Conservation (phyloP, 2,113 vertebrate species). For the Pristiophorus japonicus region DNA sequence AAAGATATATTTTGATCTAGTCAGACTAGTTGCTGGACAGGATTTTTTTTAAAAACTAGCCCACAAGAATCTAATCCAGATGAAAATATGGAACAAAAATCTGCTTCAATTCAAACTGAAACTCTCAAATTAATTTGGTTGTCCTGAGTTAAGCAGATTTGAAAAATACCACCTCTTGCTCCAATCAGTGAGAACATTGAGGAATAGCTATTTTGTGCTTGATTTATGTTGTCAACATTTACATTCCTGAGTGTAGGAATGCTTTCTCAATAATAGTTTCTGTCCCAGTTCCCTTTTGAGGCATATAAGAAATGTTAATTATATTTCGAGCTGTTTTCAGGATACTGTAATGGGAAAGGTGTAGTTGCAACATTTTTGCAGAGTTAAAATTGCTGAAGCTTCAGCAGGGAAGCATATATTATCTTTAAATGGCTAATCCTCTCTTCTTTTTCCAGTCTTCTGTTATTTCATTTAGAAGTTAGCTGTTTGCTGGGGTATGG, state of each 20-base stretch:
- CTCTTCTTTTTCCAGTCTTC: not conserved
- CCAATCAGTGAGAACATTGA: not conserved
- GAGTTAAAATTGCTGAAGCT: not conserved
- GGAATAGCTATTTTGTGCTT: not conserved
- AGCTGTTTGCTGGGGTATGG: not conserved
- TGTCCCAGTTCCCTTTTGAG: not conserved
- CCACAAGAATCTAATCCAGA: not conserved
- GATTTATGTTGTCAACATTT: not conserved
- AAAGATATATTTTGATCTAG: not conserved
- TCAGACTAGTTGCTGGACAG: not conserved
- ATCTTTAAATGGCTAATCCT: not conserved
- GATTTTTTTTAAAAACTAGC: not conserved
- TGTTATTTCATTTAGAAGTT: not conserved
- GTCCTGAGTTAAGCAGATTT: not conserved
- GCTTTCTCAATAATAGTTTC: not conserved
- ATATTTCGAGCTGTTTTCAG: not conserved
- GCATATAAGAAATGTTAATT: too few species aligned
- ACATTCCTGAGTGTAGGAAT: not conserved
- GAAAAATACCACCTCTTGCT: not conserved
- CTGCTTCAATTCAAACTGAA: not conserved
- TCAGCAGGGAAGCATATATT: not conserved
- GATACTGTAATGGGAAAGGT: not conserved
- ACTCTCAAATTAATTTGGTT: not conserved
- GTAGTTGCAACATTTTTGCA: not conserved
- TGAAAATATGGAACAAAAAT: not conserved